Evolutionary conservation across 2,113 vertebrate genomes (phyloP).

Genomic region (Tetrax tetrax): DNA sequence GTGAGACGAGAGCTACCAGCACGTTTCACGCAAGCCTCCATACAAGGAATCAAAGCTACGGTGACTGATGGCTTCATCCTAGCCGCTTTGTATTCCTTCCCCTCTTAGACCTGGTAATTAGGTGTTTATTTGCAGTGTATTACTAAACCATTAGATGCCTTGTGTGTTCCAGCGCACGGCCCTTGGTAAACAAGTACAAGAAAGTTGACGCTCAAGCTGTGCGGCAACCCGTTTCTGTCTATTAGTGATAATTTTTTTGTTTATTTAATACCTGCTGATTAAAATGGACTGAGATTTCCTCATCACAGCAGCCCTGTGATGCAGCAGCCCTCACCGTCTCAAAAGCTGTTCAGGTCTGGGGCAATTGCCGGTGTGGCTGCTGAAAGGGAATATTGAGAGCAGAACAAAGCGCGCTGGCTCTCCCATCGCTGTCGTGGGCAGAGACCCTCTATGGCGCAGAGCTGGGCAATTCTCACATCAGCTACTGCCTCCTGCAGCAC

Average conservation of each 20-base stretch:
- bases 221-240: not conserved
- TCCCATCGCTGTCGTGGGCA: not conserved
- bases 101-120: not conserved
- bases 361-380: not conserved
- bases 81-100: not conserved
- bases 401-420: not conserved
- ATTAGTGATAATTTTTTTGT: not conserved
- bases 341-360: not conserved
- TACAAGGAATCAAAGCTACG: not conserved
- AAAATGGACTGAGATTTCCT: not conserved
- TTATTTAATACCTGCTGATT: conserved; percentile 6
- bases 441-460: not conserved
- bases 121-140: not conserved
- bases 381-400: not conserved
- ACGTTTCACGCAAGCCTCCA: not conserved
- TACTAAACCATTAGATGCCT: not conserved
- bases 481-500: not conserved
- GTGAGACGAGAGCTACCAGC: not conserved
- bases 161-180: not conserved
- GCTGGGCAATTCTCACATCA: not conserved
- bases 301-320: not conserved
- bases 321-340: not conserved
- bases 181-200: not conserved
- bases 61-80: not conserved
- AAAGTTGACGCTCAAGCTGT: not conserved